Evolutionary conservation across 35 echinoderm and acorn worm species (phyloP).

Genomic region (Apostichopus japonicus): DNA sequence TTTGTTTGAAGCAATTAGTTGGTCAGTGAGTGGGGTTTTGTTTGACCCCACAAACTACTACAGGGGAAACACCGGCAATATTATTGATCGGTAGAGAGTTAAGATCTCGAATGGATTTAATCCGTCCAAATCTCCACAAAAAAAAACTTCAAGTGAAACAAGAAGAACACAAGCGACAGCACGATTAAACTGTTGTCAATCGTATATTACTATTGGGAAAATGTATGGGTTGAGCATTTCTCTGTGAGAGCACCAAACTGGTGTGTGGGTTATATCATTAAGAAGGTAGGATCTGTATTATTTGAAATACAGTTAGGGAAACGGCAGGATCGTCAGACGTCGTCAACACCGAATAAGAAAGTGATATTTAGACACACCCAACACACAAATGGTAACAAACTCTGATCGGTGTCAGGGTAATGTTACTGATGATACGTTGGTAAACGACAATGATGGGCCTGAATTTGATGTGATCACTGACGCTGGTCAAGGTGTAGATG

Average conservation of each 20-base stretch:
- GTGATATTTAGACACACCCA: not conserved
- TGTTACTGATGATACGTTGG: too few relatives aligned
- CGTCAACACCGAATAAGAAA: conserved; percentile 41
- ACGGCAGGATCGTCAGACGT: not conserved
- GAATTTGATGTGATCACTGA: too few relatives aligned
- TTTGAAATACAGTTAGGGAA: conserved; percentile 4
- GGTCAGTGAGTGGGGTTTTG: too few relatives aligned
- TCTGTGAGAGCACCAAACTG: not conserved
- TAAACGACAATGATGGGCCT: too few relatives aligned
- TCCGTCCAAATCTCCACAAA: not conserved
- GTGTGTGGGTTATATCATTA: not conserved
- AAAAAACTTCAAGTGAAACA: not conserved
- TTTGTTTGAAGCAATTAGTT: too few relatives aligned
- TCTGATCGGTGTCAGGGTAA: too few relatives aligned
- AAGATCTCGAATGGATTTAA: not conserved
- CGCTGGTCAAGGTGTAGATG: too few relatives aligned
- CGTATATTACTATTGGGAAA: too few relatives aligned
- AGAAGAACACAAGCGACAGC: conserved; percentile 27
- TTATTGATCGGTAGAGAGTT: too few relatives aligned
- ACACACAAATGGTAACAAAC: too few relatives aligned
- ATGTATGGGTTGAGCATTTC: too few relatives aligned
- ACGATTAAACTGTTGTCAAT: conserved; percentile 27
- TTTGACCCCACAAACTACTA: conserved; percentile 19
- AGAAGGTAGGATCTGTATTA: conserved; percentile 29
- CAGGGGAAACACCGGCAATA: too few relatives aligned